phyloP scores from a whole-genome alignment of 2,888 invertebrate species.

The Campoletis raptor region DNA sequence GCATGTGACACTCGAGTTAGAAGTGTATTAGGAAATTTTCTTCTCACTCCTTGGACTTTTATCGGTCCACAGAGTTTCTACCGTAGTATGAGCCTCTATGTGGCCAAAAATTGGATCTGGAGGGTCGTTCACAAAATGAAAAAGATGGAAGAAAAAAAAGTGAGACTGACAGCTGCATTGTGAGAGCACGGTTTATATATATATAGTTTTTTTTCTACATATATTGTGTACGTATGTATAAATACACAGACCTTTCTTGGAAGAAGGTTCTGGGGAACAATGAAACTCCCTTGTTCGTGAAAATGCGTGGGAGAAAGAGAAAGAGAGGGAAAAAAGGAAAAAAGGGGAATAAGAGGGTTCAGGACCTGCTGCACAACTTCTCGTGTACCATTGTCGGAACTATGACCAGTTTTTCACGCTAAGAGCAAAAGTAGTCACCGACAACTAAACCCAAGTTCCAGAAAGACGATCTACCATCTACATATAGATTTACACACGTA shows the following conservation, averaged over 20 bases:
- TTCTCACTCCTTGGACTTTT: slow-evolving; percentile 30
- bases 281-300: slow-evolving; percentile 45
- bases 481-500: not conserved
- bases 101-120: slow-evolving; percentile 42
- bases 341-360: slow-evolving; percentile 39
- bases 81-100: slow-evolving; percentile 17
- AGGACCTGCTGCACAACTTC: slow-evolving; percentile 61
- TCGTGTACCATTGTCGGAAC: slow-evolving; percentile 63
- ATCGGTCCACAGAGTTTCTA: not conserved
- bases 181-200: slow-evolving; percentile 24
- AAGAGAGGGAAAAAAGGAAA: slow-evolving; percentile 32
- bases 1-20: slow-evolving; percentile 14
- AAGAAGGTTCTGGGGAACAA: slow-evolving; percentile 33
- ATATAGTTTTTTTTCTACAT: not conserved
- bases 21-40: slow-evolving; percentile 54
- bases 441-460: slow-evolving; percentile 15
- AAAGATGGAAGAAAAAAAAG: slow-evolving; percentile 16
- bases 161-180: slow-evolving; percentile 63
- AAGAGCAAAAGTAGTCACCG: slow-evolving; percentile 42
- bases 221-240: slow-evolving; percentile 18
- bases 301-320: slow-evolving; percentile 49
- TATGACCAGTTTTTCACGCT: slow-evolving; percentile 67
- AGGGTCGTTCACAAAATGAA: slow-evolving; percentile 28
- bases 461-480: slow-evolving; percentile 10
- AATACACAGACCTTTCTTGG: slow-evolving; percentile 17